phyloP scores from a whole-genome alignment of 1,140 invertebrate genomes.

The Drusus annulatus region DNA sequence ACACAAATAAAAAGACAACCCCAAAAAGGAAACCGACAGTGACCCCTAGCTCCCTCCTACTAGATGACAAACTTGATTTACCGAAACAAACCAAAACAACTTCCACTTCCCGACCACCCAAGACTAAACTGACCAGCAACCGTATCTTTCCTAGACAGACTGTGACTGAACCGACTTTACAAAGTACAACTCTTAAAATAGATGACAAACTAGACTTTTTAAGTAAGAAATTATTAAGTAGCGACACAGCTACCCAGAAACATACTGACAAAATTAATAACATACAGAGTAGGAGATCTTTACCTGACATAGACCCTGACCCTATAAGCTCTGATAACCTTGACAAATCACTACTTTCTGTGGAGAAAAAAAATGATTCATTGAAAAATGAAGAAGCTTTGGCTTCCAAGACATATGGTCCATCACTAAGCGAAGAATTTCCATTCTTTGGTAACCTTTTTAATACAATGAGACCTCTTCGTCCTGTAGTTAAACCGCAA shows the following conservation, averaged over 20 bases:
- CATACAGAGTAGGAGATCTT: conserved; percentile 28
- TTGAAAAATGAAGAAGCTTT: conserved; percentile 9
- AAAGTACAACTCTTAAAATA: conserved; percentile 61
- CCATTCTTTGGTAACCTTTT: conserved; percentile 53
- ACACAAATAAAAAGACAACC: conserved; percentile 57
- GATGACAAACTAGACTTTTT: conserved; percentile 73
- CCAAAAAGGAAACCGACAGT: conserved; percentile 57
- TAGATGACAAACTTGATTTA: conserved; percentile 53
- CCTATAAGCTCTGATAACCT: not conserved
- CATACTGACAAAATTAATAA: not conserved
- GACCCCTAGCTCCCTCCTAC: conserved; percentile 35
- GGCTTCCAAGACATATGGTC: conserved; percentile 51
- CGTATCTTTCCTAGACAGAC: conserved; percentile 47
- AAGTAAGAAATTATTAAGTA: conserved; percentile 14
- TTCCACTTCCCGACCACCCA: conserved; percentile 57
- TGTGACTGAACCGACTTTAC: conserved; percentile 55
- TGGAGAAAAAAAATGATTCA: conserved; percentile 8
- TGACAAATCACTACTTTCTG: not conserved
- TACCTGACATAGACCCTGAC: conserved; percentile 1
- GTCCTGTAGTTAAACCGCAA: conserved; percentile 50
- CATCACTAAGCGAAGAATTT: conserved; percentile 48
- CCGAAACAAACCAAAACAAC: conserved; percentile 55
- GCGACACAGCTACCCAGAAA: not conserved
- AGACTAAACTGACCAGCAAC: conserved; percentile 47
- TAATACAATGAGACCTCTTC: conserved; percentile 36